A percentile compares a stretch with the other conserved stretches of the same genome.
phyloP scores from a whole-genome alignment of 2,113 vertebrate genomes.

The Dromiciops gliroides region DNA sequence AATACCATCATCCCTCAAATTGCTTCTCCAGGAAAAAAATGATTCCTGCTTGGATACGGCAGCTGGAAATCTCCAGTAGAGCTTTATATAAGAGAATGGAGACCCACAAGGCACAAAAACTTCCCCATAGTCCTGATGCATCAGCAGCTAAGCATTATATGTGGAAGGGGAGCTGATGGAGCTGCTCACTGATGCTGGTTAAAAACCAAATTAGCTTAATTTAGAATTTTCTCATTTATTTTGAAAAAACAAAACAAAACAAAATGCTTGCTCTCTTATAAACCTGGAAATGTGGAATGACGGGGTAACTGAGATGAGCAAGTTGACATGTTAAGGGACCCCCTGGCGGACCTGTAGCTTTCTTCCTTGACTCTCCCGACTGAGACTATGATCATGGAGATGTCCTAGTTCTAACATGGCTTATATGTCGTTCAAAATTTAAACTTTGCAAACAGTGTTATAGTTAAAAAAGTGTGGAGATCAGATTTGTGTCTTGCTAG shows the following conservation, averaged over 20 bases:
- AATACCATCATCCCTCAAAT: constrained; percentile 51
- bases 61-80: neutral
- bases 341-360: rapidly evolving
- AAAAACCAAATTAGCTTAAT: neutral
- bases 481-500: constrained; percentile 11
- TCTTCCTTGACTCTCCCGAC: neutral
- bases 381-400: neutral
- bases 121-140: neutral
- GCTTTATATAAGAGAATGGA: neutral
- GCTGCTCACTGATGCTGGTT: neutral
- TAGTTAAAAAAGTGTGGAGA: neutral
- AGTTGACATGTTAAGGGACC: neutral
- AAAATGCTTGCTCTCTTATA: neutral
- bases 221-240: neutral
- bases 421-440: neutral
- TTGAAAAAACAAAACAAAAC: neutral
- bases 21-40: constrained; percentile 17
- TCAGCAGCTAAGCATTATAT: constrained; percentile 9
- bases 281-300: neutral
- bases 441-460: neutral
- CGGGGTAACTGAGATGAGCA: neutral
- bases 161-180: neutral
- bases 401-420: neutral
- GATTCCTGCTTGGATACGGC: neutral
- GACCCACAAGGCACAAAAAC: neutral